phyloP scores from a whole-genome alignment of 2,113 vertebrate genomes.

The Equus przewalskii region DNA sequence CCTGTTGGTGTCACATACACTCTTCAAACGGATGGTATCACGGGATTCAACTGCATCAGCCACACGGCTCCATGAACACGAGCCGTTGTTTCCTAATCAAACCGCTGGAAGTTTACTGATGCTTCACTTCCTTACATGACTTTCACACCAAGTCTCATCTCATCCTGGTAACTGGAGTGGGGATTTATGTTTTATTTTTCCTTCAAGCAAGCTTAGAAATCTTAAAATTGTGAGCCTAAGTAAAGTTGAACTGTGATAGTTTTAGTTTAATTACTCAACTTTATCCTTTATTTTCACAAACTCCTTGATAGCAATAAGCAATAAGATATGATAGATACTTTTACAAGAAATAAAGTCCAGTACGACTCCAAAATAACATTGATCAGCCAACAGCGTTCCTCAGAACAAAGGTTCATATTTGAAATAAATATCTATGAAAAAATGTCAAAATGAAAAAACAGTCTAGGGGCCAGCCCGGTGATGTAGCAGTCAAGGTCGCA shows the following conservation, averaged over 20 bases:
- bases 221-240: not conserved
- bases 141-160: constrained; percentile 26
- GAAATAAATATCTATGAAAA: not conserved
- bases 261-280: not conserved
- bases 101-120: constrained; percentile 55
- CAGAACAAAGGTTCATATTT: not conserved
- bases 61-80: not conserved
- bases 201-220: not conserved
- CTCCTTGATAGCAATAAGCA: not conserved
- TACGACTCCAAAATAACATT: not conserved
- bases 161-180: not conserved
- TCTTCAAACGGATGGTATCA: not conserved
- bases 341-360: not conserved
- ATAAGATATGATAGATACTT: not conserved
- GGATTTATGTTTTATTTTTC: not conserved
- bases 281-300: not conserved
- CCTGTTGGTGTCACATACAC: not conserved
- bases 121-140: constrained; percentile 19
- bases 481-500: no score
- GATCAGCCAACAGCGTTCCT: not conserved
- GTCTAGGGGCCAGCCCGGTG: no score
- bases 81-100: not conserved
- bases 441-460: not conserved
- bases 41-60: not conserved
- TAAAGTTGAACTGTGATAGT: not conserved